A percentile compares a stretch with the other conserved stretches of the same genome.
phyloP scores from a whole-genome alignment of 2,888 invertebrate genomes.

The Pyrochroa serraticornis region DNA sequence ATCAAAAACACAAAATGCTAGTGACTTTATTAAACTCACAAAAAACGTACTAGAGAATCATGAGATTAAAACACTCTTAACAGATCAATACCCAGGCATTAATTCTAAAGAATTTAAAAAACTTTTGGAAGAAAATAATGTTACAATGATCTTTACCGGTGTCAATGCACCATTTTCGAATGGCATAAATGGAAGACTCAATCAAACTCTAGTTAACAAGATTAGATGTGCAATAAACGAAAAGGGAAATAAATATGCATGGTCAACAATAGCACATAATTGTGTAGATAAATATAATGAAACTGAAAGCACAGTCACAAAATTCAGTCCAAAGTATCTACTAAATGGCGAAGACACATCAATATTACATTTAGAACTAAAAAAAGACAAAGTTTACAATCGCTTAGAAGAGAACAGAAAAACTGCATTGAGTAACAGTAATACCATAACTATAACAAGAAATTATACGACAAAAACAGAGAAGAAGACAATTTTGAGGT shows the following conservation, averaged over 20 bases:
- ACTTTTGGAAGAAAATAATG: constrained; percentile 32
- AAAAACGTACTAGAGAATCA: constrained; percentile 34
- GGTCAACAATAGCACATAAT: constrained; percentile 40
- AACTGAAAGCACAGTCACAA: constrained; percentile 20
- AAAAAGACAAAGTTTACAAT: constrained; percentile 14
- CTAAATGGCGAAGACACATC: constrained; percentile 30
- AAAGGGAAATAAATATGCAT: constrained; percentile 31
- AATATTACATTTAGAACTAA: neutral
- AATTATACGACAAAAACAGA: constrained; percentile 41
- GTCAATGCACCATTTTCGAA: constrained; percentile 35
- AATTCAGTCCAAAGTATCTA: constrained; percentile 40
- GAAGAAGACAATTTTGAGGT: constrained; percentile 41
- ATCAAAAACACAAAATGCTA: constrained; percentile 40
- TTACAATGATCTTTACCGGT: no score
- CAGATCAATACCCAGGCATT: constrained; percentile 47
- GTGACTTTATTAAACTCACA: constrained; percentile 43
- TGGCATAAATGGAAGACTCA: constrained; percentile 37
- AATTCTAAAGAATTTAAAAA: constrained; percentile 44
- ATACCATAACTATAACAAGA: constrained; percentile 42
- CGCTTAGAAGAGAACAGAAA: constrained; percentile 33
- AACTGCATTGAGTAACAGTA: constrained; percentile 37
- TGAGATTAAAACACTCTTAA: no score
- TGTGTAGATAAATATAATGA: constrained; percentile 31
- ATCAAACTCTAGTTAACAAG: constrained; percentile 40
- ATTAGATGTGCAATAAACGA: constrained; percentile 40